Evolutionary conservation across 2,797 vertebrate genomes (phyloP).

Genomic region (Limosa lapponica): DNA sequence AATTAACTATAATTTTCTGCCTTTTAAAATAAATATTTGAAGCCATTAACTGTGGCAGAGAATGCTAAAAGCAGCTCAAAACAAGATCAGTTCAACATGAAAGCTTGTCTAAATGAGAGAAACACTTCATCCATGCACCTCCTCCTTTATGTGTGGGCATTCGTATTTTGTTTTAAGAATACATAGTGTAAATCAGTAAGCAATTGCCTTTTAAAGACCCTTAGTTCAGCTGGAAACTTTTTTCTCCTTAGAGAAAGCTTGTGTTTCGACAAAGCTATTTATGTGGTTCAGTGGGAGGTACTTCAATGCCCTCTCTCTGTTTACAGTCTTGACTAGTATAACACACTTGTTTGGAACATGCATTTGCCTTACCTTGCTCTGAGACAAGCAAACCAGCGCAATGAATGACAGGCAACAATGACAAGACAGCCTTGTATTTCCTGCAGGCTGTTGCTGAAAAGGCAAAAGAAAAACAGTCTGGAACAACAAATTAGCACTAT

Average conservation of each 20-base stretch:
- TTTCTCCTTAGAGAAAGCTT: slow-evolving; percentile 11
- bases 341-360: neutral
- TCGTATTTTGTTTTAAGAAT: slow-evolving; percentile 22
- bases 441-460: neutral
- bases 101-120: neutral
- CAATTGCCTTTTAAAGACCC: slow-evolving; percentile 1
- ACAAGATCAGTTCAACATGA: neutral
- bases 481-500: neutral
- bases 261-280: slow-evolving; percentile 23
- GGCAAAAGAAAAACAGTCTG: neutral
- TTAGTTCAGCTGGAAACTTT: slow-evolving; percentile 2
- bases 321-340: slow-evolving; percentile 1
- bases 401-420: neutral
- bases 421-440: neutral
- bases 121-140: neutral
- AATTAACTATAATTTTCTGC: slow-evolving; percentile 51
- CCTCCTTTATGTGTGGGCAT: neutral
- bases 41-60: slow-evolving; percentile 24
- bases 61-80: slow-evolving; percentile 27
- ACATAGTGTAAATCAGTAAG: neutral
- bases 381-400: neutral
- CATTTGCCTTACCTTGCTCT: slow-evolving; percentile 8
- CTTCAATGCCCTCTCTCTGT: slow-evolving; percentile 22
- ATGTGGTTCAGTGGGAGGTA: neutral
- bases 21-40: slow-evolving; percentile 63